phyloP scores from a whole-genome alignment of 2,888 invertebrate genomes.

The Drosophila vallismaia region DNA sequence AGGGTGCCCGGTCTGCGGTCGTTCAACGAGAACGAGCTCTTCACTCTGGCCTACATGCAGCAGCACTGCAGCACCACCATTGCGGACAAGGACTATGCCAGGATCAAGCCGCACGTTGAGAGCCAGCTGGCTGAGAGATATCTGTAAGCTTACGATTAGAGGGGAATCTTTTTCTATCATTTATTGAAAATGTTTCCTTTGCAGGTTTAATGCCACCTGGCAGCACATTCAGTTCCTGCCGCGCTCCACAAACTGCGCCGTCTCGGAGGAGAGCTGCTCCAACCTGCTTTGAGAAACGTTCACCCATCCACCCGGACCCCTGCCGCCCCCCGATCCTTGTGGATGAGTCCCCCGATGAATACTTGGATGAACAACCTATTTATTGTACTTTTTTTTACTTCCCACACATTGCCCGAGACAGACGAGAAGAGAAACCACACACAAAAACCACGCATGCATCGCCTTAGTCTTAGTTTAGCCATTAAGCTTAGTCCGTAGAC shows the following conservation, averaged over 20 bases:
- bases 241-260: constrained; percentile 79
- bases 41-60: constrained; percentile 82
- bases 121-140: constrained; percentile 81
- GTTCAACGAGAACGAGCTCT: constrained; percentile 82
- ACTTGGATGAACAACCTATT: constrained; percentile 52
- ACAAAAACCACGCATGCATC: constrained; percentile 31
- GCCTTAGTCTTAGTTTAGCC: constrained; percentile 48
- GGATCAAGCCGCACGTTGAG: constrained; percentile 83
- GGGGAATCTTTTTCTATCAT: not conserved
- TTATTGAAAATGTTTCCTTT: constrained; percentile 2
- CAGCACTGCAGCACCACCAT: constrained; percentile 83
- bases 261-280: constrained; percentile 74
- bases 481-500: constrained; percentile 39
- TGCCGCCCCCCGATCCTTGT: constrained; percentile 24
- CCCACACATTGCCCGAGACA: constrained; percentile 31
- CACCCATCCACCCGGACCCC: constrained; percentile 16
- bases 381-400: constrained; percentile 64
- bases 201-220: constrained; percentile 83
- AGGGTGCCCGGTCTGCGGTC: constrained; percentile 82
- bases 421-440: constrained; percentile 4
- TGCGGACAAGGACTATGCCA: constrained; percentile 82
- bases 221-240: constrained; percentile 82
- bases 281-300: constrained; percentile 74
- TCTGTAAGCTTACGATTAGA: constrained; percentile 69
- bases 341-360: constrained; percentile 9